Evolutionary conservation across 2,888 invertebrate genomes (phyloP).

Genomic region (Clostera curtula): DNA sequence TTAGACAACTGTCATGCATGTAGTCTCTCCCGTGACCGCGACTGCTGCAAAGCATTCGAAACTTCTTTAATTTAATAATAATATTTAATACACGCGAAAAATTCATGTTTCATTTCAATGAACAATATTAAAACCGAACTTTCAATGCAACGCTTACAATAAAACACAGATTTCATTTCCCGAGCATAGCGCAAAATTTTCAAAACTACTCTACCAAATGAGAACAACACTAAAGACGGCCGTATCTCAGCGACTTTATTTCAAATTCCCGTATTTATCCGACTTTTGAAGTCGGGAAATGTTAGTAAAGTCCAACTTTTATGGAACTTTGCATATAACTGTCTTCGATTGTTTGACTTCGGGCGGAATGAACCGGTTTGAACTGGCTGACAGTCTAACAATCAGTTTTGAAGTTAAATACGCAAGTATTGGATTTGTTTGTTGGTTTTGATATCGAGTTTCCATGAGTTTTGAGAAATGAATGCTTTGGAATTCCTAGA

Average conservation of each 20-base stretch:
- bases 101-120: too few relatives aligned
- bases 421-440: constrained; percentile 4
- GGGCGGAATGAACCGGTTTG: constrained; percentile 28
- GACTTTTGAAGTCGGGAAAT: constrained; percentile 28
- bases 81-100: too few relatives aligned
- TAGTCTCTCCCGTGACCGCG: too few relatives aligned
- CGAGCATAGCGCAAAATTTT: neutral
- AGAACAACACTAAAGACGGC: neutral
- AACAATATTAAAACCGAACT: too few relatives aligned
- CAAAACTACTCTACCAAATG: neutral
- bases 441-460: constrained; percentile 1
- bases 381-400: constrained; percentile 27
- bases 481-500: too few relatives aligned
- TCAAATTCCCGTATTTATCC: constrained; percentile 24
- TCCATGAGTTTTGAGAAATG: too few relatives aligned
- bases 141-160: too few relatives aligned
- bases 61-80: too few relatives aligned
- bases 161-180: too few relatives aligned
- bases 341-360: constrained; percentile 28
- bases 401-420: constrained; percentile 25
- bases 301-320: constrained; percentile 16
- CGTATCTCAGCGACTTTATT: constrained; percentile 7
- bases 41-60: too few relatives aligned
- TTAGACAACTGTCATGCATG: too few relatives aligned
- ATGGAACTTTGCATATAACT: constrained; percentile 10